Evolutionary conservation across 2,797 vertebrate genomes (phyloP), one percentile per base, ranked within the genome.

Genomic region (Mus spretus): DNA sequence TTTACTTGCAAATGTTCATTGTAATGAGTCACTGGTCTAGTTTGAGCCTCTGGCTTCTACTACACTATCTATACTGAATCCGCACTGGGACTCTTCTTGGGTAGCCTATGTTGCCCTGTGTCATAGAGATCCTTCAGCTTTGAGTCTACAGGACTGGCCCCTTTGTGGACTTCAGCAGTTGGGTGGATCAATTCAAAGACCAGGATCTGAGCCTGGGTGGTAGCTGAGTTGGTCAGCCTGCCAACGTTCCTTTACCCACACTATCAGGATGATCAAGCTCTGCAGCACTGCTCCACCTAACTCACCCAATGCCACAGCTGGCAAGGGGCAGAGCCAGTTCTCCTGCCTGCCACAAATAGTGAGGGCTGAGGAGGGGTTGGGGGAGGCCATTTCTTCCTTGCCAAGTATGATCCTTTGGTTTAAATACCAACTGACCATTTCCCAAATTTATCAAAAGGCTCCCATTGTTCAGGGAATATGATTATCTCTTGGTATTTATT

Each of bases 401-500:
- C 28, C 20, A 67, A 67, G 40, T 90, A 55, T 93, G 72, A 90
- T 67, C 4, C 37, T 96, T 81, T 80, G 47, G 65, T 84, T 82
- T 87, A 91, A 93, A 91, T 37, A n/a, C 13, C 40, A 96, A 40
- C 4, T 83, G 37, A 89, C 1, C 78, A 63, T 37, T 87, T 95
- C n/a, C 59, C 57, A 22, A 91, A 22, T 55, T 53, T 89, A 14
- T 87, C 17, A 63, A 94, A 93, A 67, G 44, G 34, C 9, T 96
- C 20, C 85, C 20, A 92, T n/a, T 93, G 31, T 72, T 82, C 67
- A 65, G 59, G 57, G 61, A 91, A 90, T 84, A 24, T 50, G 17
- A 95, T 81, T 79, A 88, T 70, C 11, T 61, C 61, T 9, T 90
- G 53, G 20, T 34, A 89, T 75, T 94, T 96, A 82, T 83, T 93